Evolutionary conservation across 2,113 vertebrate genomes (phyloP).

Genomic region (Python bivittatus): DNA sequence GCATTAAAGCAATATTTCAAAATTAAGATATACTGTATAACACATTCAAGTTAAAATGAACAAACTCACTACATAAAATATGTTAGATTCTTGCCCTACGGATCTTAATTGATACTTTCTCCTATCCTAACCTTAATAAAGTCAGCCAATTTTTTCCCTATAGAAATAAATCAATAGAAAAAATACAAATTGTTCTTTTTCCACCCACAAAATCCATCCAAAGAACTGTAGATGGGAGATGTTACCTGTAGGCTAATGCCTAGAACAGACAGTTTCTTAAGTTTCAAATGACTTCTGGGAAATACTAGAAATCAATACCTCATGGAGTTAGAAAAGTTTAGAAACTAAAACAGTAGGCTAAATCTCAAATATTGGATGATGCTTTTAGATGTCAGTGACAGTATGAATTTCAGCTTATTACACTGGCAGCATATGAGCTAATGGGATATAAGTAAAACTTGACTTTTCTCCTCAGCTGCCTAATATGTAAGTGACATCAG

Average conservation of each 20-base stretch:
- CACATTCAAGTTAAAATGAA: background rate
- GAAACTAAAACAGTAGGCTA: background rate
- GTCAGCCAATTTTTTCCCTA: background rate
- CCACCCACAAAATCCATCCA: background rate
- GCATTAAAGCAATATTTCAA: background rate
- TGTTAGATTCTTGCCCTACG: background rate
- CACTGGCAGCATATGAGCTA: background rate
- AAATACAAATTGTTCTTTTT: background rate
- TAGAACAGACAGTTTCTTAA: background rate
- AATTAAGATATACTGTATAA: background rate
- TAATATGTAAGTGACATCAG: background rate
- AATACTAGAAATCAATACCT: background rate
- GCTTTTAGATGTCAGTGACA: background rate
- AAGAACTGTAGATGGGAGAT: background rate
- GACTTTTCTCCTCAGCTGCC: background rate
- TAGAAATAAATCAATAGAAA: background rate
- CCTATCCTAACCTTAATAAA: background rate
- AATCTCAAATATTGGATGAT: background rate
- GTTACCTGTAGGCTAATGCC: background rate
- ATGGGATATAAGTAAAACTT: background rate
- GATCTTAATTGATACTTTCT: background rate
- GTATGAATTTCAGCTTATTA: background rate
- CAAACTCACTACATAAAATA: background rate
- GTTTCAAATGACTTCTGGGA: background rate
- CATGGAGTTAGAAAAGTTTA: background rate